Percentiles rank a stretch among this genome's conserved stretches.
These are phyloP conservation scores for Octodonta nipae DNA, from an alignment of 2,888 invertebrate genomes.

Conservation along the genomic window DNA sequence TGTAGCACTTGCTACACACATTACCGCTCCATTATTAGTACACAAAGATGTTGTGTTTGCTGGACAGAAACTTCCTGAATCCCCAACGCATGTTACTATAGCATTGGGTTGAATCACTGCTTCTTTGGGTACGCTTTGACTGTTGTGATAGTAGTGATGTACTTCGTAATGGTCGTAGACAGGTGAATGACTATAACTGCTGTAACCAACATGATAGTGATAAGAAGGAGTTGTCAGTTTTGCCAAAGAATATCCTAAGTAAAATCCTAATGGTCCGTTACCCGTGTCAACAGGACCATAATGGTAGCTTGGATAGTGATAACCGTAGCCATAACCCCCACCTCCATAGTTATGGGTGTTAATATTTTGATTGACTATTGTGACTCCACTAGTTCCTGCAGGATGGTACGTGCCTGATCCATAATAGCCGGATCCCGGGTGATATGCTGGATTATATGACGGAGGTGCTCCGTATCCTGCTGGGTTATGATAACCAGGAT, in stretches of 20 bases:
- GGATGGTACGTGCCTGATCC: too few species aligned
- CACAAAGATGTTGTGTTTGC: conserved; percentile 30
- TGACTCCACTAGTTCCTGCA: too few species aligned
- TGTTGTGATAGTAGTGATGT: conserved; percentile 32
- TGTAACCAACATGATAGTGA: conserved; percentile 18
- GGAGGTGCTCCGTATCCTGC: conserved; percentile 9
- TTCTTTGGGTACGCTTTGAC: conserved; percentile 22
- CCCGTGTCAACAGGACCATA: conserved; percentile 22
- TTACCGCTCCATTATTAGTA: conserved; percentile 30
- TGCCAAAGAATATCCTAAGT: conserved; percentile 25
- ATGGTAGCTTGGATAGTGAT: conserved; percentile 19
- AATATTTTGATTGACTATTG: conserved; percentile 19
- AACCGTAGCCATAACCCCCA: conserved; percentile 12
- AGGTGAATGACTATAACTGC: conserved; percentile 20
- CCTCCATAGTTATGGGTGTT: conserved; percentile 22
- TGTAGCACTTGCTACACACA: conserved; percentile 29
- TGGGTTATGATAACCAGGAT: conserved; percentile 17
- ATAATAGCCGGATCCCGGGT: conserved; percentile 9
- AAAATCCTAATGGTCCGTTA: conserved; percentile 26
- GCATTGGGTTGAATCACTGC: conserved; percentile 27
- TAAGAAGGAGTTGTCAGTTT: conserved; percentile 24
- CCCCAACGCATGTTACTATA: conserved; percentile 27
- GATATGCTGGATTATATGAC: conserved; percentile 11
- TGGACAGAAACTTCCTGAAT: conserved; percentile 28
- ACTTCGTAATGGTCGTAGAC: conserved; percentile 28